Conservation (phyloP, 2,888 invertebrate genomes). For the Sipha maydis region DNA sequence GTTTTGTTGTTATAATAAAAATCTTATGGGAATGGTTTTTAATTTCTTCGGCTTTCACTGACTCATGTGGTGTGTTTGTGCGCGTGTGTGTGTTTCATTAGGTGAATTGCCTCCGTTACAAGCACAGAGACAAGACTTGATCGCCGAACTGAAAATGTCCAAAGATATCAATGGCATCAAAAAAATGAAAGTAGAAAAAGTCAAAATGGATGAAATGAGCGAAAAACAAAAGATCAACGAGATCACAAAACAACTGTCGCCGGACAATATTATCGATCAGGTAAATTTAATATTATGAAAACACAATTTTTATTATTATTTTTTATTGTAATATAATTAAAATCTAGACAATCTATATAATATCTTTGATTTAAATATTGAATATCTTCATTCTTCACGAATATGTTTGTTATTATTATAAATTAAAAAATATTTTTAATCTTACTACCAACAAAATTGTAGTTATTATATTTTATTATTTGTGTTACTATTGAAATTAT, state of each 20-base stretch:
- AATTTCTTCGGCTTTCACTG: conserved; percentile 31
- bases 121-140: conserved; percentile 84
- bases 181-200: conserved; percentile 90
- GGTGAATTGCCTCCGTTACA: conserved; percentile 77
- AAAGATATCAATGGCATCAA: conserved; percentile 94
- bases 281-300: conserved; percentile 69
- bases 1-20: neutral
- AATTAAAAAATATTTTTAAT: too few species aligned
- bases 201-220: conserved; percentile 82
- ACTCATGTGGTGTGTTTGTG: conserved; percentile 4
- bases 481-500: too few species aligned
- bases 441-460: too few species aligned
- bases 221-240: conserved; percentile 87
- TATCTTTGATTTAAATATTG: too few species aligned
- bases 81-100: conserved; percentile 67
- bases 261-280: conserved; percentile 89
- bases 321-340: neutral
- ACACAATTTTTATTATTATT: neutral
- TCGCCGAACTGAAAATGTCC: conserved; percentile 91
- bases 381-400: too few species aligned
- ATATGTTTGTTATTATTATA: too few species aligned
- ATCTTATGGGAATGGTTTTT: conserved; percentile 18
- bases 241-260: conserved; percentile 84
- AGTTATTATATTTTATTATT: too few species aligned
- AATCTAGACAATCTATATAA: too few species aligned